These are phyloP conservation scores for Drosophila elegans DNA, from an alignment of 1,140 invertebrate genomes.

Conservation along the genomic window DNA sequence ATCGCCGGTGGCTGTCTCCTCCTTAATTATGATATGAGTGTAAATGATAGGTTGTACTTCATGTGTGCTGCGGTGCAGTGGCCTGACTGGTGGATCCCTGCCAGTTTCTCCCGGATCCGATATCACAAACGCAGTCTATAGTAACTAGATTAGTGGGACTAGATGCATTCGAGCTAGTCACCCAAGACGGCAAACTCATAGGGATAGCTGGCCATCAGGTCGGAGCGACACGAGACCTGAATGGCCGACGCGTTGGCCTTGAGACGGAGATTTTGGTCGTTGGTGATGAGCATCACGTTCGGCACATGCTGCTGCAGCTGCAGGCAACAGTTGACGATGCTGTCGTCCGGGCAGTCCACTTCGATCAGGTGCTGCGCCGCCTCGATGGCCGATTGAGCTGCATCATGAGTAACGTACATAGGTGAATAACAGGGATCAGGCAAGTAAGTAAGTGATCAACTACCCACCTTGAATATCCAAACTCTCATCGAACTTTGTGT, in stretches of 20 bases:
- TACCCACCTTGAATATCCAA: conserved; percentile 65
- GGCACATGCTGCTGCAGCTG: conserved; percentile 66
- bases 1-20: not conserved
- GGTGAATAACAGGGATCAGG: not conserved
- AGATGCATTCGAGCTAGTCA: not conserved
- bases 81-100: conserved; percentile 13
- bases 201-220: conserved; percentile 49
- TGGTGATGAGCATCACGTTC: conserved; percentile 68
- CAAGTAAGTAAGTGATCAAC: not conserved
- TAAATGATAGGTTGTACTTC: conserved; percentile 39
- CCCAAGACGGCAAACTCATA: conserved; percentile 29
- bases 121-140: conserved; percentile 43
- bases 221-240: conserved; percentile 54
- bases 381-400: conserved; percentile 64
- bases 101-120: not conserved
- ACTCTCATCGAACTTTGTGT: conserved; percentile 64
- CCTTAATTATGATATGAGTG: not conserved
- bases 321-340: conserved; percentile 80
- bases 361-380: conserved; percentile 62
- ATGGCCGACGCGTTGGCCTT: conserved; percentile 74
- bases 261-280: conserved; percentile 75
- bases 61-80: conserved; percentile 26
- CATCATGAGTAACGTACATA: not conserved
- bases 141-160: not conserved
- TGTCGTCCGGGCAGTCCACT: conserved; percentile 70